Evolutionary conservation across 1,140 invertebrate genomes (phyloP).

Genomic region (Neoseiulus cucumeris): DNA sequence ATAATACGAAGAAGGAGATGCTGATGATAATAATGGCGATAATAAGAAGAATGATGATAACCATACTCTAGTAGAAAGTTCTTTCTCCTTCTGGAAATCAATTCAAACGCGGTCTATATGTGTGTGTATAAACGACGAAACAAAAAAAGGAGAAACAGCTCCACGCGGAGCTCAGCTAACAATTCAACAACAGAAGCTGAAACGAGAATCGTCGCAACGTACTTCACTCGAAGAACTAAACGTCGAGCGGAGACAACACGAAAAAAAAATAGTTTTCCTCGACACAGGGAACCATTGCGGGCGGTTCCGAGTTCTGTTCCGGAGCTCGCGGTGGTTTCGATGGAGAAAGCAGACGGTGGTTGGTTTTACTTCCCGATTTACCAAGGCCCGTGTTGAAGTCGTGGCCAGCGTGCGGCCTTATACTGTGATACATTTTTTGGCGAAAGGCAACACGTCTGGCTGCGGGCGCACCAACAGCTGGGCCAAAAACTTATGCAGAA

Average conservation of each 20-base stretch:
- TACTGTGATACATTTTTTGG: slow-evolving; percentile 11
- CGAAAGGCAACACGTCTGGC: background rate
- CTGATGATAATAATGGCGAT: no score
- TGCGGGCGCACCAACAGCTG: background rate
- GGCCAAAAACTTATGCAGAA: background rate
- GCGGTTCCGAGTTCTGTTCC: no score
- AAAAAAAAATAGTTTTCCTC: background rate
- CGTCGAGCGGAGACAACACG: background rate
- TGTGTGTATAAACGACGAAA: no score
- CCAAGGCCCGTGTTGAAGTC: background rate
- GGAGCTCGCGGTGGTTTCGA: background rate
- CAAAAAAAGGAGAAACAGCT: no score
- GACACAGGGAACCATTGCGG: background rate
- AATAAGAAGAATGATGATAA: no score
- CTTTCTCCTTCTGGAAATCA: no score
- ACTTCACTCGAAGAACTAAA: background rate
- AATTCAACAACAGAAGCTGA: no score
- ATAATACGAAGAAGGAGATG: no score
- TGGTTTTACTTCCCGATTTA: background rate
- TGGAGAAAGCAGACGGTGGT: background rate
- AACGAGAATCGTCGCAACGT: no score
- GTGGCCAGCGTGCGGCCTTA: background rate
- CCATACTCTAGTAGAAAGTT: no score
- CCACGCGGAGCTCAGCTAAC: no score
- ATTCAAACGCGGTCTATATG: no score